Evolutionary conservation across 2,888 invertebrate genomes (phyloP), one percentile per base, ranked within the genome.

Genomic region (Nephrotoma guestfalica): DNA sequence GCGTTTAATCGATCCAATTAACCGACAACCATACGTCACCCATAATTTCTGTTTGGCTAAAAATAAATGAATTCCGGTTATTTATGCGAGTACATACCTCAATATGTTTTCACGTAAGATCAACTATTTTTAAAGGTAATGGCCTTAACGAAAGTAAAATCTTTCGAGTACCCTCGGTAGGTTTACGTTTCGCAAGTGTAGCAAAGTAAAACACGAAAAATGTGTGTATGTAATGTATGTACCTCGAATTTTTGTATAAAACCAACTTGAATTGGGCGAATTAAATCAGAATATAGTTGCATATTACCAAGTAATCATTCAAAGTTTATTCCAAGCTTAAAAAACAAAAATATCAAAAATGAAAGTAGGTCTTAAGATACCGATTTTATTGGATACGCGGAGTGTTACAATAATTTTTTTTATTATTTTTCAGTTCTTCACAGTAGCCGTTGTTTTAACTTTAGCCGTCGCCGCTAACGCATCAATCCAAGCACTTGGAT

Each of bases 391-490:
- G 71, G 71, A 71, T 30, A 71, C 51, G 51, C 51, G 51, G 4
- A 41, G 86, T 85, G 84, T 85, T 18, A 30, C 3, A 41, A 15
- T 5, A 45, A 83, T 13, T 71, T 6, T 13, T 71, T 6, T 13
- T 41, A 30, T 85, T 41, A 84, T 15, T 41, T 88, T 88, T 0
- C 87, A 91, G 90, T 90, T 89, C 89, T 88, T 89, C 88, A 88
- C 89, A 89, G 90, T 90, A 89, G 88, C 90, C 90, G 90, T 91
- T 90, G 89, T 91, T 90, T 89, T 91, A 89, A 91, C 90, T 87
- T 89, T 91, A 43, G 89, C 90, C 88, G 88, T 90, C 88, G 90
- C 90, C 88, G 91, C 90, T 86, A 90, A 91, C 88, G 90, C 91
- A 86, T 91, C 91, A 3, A 87, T 90, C 87, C 88, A 90, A 86